phyloP scores from a whole-genome alignment of 1,140 invertebrate genomes.

The Atta texana region DNA sequence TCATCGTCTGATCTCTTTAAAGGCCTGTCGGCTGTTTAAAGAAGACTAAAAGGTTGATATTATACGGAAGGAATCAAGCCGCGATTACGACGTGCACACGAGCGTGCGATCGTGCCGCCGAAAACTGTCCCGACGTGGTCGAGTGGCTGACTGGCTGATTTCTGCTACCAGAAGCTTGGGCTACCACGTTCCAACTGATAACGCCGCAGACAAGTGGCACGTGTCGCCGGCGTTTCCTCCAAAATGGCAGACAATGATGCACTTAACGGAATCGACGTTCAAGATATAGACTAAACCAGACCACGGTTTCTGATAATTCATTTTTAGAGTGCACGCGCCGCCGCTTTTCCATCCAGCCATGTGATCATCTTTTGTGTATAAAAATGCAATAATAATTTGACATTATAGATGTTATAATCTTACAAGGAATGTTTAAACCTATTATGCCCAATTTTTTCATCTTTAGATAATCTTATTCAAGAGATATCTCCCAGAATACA shows the following conservation, averaged over 20 bases:
- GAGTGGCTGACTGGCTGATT: constrained; percentile 61
- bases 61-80: background rate
- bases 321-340: constrained; percentile 50
- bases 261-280: constrained; percentile 44
- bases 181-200: constrained; percentile 57
- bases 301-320: constrained; percentile 25
- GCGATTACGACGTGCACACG: constrained; percentile 39
- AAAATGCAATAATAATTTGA: background rate
- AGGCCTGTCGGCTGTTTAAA: constrained; percentile 50
- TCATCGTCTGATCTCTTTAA: constrained; percentile 40
- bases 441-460: background rate
- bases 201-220: constrained; percentile 74
- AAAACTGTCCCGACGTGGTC: constrained; percentile 58
- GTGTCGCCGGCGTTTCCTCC: constrained; percentile 64
- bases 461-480: no score
- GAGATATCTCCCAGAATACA: no score
- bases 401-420: background rate
- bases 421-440: background rate
- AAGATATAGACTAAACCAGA: constrained; percentile 54
- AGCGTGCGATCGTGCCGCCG: constrained; percentile 35
- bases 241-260: constrained; percentile 55
- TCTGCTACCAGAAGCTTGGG: constrained; percentile 54
- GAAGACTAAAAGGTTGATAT: constrained; percentile 36
- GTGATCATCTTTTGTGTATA: background rate
- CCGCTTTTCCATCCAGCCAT: background rate